phyloP scores from a whole-genome alignment of 2,888 invertebrate species.

The Nymphalis urticae region DNA sequence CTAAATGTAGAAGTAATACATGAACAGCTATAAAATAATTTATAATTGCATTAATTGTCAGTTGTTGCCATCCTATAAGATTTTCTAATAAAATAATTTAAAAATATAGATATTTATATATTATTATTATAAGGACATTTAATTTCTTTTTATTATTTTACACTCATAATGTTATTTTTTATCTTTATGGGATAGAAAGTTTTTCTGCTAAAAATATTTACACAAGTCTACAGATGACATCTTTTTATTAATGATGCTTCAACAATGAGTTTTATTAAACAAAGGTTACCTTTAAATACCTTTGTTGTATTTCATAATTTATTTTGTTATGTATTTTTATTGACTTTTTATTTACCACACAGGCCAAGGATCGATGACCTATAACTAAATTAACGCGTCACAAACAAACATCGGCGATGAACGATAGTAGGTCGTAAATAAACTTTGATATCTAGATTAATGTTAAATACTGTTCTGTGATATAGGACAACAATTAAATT shows the following conservation, averaged over 20 bases:
- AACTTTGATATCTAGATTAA: constrained; percentile 18
- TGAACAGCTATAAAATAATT: background rate
- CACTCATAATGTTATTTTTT: background rate
- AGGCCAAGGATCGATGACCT: constrained; percentile 27
- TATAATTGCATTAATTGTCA: constrained; percentile 1
- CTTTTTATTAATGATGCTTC: background rate
- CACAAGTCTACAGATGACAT: background rate
- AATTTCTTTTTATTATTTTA: background rate
- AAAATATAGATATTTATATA: background rate
- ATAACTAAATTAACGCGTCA: constrained; percentile 20
- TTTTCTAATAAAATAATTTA: background rate
- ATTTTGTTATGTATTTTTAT: background rate
- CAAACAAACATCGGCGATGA: constrained; percentile 9
- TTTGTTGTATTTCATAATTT: background rate
- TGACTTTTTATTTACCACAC: background rate
- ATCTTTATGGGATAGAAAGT: background rate
- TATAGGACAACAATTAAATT: constrained; percentile 36
- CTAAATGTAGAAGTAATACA: background rate
- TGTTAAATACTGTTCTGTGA: constrained; percentile 19
- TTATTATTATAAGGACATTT: background rate
- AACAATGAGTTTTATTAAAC: background rate
- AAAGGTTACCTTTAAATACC: background rate
- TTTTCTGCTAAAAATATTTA: background rate
- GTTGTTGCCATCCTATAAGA: constrained; percentile 7
- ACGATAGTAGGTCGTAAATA: constrained; percentile 28